Evolutionary conservation across 2,888 invertebrate genomes (phyloP), one percentile per base, ranked within the genome.

Genomic region (Mythimna impura): DNA sequence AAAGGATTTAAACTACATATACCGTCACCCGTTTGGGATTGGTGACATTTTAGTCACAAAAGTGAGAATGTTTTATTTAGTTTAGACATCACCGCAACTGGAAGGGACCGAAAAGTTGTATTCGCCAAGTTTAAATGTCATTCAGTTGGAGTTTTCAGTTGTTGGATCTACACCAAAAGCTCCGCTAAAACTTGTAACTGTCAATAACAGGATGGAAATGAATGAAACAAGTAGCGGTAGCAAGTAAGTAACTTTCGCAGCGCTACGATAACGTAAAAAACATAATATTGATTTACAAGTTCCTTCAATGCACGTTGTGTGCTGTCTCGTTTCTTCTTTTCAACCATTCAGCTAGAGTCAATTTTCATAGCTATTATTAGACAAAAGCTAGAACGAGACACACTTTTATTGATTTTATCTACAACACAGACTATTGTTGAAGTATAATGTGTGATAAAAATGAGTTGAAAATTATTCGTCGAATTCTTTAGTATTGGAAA

Each of bases 251-350:
- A 61, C 34, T 76, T 80, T 20, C 43, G 57, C 36, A 65, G 43
- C 52, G 30, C n/a, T 63, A 71, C 50, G 61, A 75, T 78, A 57
- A 78, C 61, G 55, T 62, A 55, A 22, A 70, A 75, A 78, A 73
- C 62, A 66, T 55, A 52, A 61, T 84, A 84, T 84, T 85, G 84
- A 84, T 84, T 81, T 81, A 50, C 36, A n/a, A 55, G 8, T 22
- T 58, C 64, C 62, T 74, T 54, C 20, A 47, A 58, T 81, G 66
- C 80, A 70, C 30, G 72, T 65, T 66, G 47, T 66, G 69, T 66
- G 73, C 81, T 78, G 61, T 78, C 84, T 74, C 81, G 58, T 68
- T 84, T 73, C 60, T 76, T 61, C 84, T 22, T 71, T 69, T 73
- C 69, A 72, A 81, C 76, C 72, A 76, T 85, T 78, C 73, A 76